These are phyloP conservation scores for Plemyria rubiginata DNA, from an alignment of 2,888 invertebrate genomes.

Conservation along the genomic window DNA sequence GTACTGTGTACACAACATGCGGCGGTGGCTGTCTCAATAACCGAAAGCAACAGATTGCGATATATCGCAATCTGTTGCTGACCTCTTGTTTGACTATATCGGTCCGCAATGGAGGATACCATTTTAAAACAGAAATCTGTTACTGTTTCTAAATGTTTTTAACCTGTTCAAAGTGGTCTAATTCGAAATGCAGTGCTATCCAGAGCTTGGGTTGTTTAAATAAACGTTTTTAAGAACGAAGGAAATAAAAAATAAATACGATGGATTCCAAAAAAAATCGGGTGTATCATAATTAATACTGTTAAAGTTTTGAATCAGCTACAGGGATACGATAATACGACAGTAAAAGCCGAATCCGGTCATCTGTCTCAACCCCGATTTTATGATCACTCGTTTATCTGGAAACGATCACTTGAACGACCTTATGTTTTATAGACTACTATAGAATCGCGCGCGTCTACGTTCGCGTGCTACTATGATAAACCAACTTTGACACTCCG, in stretches of 20 bases:
- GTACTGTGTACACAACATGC: conserved; percentile 30
- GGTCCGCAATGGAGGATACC: conserved; percentile 21
- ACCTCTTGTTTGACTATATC: no score
- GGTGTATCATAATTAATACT: no score
- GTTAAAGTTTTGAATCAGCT: no score
- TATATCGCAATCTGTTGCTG: no score
- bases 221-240: no score
- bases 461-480: no score
- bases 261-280: no score
- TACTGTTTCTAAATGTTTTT: no score
- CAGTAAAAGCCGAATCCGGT: conserved; percentile 53
- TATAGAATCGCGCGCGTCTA: conserved; percentile 1
- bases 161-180: no score
- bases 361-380: conserved; percentile 45
- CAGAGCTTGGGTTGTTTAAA: no score
- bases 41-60: conserved; percentile 41
- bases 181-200: neutral
- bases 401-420: conserved; percentile 36
- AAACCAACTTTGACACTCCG: no score
- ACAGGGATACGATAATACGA: conserved; percentile 54
- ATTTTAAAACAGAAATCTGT: conserved; percentile 1
- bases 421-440: conserved; percentile 37
- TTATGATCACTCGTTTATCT: conserved; percentile 59
- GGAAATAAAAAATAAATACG: no score
- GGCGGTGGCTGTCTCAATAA: conserved; percentile 40